Percentiles rank a stretch among this genome's conserved stretches.
phyloP scores from a whole-genome alignment of 2,113 vertebrate species.

The Mobula birostris region DNA sequence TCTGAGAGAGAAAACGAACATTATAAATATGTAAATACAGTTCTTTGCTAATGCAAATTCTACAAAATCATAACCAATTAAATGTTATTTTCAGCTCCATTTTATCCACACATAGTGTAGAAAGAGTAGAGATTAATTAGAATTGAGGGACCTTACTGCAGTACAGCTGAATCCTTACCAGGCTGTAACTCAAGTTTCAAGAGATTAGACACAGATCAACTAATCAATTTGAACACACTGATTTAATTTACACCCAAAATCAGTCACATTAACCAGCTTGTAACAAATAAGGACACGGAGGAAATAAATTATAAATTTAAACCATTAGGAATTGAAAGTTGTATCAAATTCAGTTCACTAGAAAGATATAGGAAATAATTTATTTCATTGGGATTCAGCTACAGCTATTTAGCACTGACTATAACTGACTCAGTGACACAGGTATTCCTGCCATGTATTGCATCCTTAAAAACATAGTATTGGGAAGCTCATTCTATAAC shows the following conservation, averaged over 20 bases:
- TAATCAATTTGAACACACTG: neutral
- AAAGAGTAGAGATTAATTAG: neutral
- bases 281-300: neutral
- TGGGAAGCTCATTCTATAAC: neutral
- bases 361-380: neutral
- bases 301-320: neutral
- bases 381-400: neutral
- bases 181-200: neutral
- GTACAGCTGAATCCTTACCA: neutral
- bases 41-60: neutral
- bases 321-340: neutral
- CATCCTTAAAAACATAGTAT: neutral
- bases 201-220: neutral
- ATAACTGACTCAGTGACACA: neutral
- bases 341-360: neutral
- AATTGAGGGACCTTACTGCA: neutral
- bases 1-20: slow-evolving; percentile 53
- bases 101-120: neutral
- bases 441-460: neutral
- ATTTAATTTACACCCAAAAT: neutral
- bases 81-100: neutral
- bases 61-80: neutral
- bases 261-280: neutral
- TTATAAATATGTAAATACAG: neutral
- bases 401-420: neutral